phyloP scores from a whole-genome alignment of 2,113 vertebrate species.

The Tamias sibiricus region DNA sequence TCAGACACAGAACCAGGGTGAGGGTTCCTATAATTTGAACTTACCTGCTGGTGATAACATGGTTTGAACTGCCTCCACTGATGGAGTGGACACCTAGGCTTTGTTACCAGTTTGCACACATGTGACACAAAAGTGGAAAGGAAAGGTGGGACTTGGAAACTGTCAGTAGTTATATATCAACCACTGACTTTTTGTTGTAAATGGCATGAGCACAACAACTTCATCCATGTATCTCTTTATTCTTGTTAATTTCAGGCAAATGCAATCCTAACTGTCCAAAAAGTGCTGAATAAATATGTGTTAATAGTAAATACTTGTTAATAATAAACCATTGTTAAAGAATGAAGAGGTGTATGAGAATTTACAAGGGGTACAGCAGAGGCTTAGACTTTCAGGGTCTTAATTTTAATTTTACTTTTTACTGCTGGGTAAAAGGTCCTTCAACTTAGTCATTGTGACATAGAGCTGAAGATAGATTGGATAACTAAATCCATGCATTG shows the following conservation, averaged over 20 bases:
- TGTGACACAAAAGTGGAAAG: not conserved
- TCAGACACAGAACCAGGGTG: not conserved
- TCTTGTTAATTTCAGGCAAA: not conserved
- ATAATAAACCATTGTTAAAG: not conserved
- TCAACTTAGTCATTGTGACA: too few relatives aligned
- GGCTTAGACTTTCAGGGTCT: not conserved
- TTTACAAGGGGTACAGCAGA: not conserved
- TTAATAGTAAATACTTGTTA: not conserved
- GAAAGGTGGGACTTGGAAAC: not conserved
- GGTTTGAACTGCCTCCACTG: too few relatives aligned
- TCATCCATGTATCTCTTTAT: not conserved
- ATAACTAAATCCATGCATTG: not conserved
- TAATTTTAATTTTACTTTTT: not conserved
- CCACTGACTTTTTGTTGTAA: not conserved
- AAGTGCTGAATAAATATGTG: not conserved
- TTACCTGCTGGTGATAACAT: not conserved
- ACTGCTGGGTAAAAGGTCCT: too few relatives aligned
- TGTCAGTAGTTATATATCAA: not conserved
- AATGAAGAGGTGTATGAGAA: not conserved
- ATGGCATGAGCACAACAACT: not conserved
- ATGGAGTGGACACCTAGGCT: not conserved
- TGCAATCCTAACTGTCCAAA: not conserved
- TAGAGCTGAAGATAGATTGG: too few relatives aligned
- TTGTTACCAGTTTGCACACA: not conserved
- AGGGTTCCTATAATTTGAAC: not conserved